Percentiles rank a stretch among this genome's conserved stretches.
Conservation (phyloP, 1,140 invertebrate species). For the Brachionus sp. region DNA sequence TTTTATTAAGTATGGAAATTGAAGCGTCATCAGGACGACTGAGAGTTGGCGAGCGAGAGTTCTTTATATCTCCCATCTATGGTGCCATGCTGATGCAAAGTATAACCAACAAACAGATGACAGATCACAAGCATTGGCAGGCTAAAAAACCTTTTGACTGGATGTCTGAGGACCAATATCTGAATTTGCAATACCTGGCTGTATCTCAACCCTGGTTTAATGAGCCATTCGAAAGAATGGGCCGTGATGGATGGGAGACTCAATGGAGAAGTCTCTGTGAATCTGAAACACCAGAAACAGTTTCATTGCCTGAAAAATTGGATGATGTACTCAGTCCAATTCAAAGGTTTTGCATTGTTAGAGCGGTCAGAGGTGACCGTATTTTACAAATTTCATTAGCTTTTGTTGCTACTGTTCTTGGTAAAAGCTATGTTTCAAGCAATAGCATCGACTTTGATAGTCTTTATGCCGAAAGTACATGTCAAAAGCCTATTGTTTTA, state of each 20-base stretch:
- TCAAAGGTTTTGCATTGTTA: constrained; percentile 55
- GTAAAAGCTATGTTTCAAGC: constrained; percentile 15
- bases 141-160: constrained; percentile 60
- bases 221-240: constrained; percentile 58
- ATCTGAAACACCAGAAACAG: constrained; percentile 54
- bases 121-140: constrained; percentile 47
- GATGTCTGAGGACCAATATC: constrained; percentile 60
- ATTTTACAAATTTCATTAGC: constrained; percentile 54
- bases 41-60: constrained; percentile 54
- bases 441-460: background rate
- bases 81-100: constrained; percentile 47
- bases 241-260: constrained; percentile 57
- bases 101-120: background rate
- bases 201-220: constrained; percentile 48
- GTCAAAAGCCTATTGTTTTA: constrained; percentile 53
- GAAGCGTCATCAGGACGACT: constrained; percentile 50
- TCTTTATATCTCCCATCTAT: constrained; percentile 56
- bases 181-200: constrained; percentile 54
- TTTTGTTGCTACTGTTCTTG: constrained; percentile 53
- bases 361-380: constrained; percentile 56
- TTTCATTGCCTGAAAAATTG: constrained; percentile 56
- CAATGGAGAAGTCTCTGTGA: constrained; percentile 58
- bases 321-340: constrained; percentile 53
- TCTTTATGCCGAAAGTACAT: constrained; percentile 49
- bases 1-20: constrained; percentile 48